Percentiles rank a stretch among this genome's conserved stretches.
These are phyloP conservation scores for Aphelinus atriplicis DNA, from an alignment of 1,140 invertebrate species.

Conservation along the genomic window DNA sequence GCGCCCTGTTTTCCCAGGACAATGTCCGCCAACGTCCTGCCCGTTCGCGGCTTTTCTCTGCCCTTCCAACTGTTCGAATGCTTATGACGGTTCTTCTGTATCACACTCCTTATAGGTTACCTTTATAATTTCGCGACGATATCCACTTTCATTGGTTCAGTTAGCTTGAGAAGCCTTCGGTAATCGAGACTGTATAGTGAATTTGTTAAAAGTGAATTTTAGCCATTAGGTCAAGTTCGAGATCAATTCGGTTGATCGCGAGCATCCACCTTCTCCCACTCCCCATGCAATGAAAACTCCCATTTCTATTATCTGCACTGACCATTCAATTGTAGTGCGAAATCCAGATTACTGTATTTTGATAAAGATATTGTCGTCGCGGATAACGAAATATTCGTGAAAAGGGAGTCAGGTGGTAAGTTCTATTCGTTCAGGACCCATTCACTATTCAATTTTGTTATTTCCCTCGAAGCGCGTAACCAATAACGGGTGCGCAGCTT, in stretches of 20 bases:
- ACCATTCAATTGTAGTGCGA: no score
- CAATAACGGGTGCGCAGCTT: slow-evolving; percentile 46
- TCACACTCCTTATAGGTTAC: background rate
- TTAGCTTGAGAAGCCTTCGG: no score
- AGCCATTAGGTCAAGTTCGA: no score
- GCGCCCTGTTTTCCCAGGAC: background rate
- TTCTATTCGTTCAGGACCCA: slow-evolving; percentile 45
- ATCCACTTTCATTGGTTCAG: no score
- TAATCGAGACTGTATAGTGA: no score
- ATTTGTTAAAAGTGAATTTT: no score
- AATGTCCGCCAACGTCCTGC: background rate
- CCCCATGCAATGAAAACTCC: no score
- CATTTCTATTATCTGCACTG: no score
- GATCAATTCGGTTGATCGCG: no score
- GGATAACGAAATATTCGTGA: slow-evolving; percentile 23
- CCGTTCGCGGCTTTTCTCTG: no score
- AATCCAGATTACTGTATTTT: no score
- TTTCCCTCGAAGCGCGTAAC: slow-evolving; percentile 44
- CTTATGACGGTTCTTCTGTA: background rate
- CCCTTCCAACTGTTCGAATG: background rate
- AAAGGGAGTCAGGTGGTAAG: slow-evolving; percentile 47
- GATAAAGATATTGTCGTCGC: slow-evolving; percentile 30
- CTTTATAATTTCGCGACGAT: background rate
- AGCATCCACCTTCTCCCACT: no score
- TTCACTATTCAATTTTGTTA: slow-evolving; percentile 48